A percentile compares a stretch with the other conserved stretches of the same genome.
These are phyloP conservation scores for Buphagus erythrorhynchus DNA, from an alignment of 2,797 vertebrate species.

Conservation along the genomic window DNA sequence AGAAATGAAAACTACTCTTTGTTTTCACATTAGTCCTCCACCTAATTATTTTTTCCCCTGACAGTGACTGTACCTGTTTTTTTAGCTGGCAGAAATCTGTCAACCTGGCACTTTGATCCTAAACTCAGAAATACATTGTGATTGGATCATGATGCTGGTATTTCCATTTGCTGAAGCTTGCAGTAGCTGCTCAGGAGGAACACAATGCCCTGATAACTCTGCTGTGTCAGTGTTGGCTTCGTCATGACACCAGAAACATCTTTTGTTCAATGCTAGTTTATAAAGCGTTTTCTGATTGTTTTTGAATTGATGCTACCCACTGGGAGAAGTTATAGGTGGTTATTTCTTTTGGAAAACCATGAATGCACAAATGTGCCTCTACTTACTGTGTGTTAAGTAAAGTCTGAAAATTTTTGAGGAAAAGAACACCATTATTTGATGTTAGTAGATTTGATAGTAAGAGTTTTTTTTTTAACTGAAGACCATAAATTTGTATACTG, in stretches of 20 bases:
- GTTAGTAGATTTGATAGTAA: background rate
- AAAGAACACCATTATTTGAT: background rate
- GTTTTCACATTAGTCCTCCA: background rate
- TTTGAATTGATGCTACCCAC: background rate
- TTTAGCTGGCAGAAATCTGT: background rate
- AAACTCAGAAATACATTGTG: background rate
- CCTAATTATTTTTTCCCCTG: background rate
- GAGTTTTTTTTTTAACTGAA: background rate
- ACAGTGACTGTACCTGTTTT: background rate
- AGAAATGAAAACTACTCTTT: background rate
- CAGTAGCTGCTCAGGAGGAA: slow-evolving; percentile 24
- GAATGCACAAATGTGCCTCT: background rate
- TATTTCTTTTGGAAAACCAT: slow-evolving; percentile 25
- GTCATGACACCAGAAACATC: slow-evolving; percentile 7
- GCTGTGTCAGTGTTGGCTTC: slow-evolving; percentile 10
- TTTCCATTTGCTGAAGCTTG: slow-evolving; percentile 8
- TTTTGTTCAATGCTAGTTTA: background rate
- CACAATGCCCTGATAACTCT: background rate
- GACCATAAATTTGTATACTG: background rate
- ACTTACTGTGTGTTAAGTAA: background rate
- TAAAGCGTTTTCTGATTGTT: slow-evolving; percentile 38
- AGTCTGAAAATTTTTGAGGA: background rate
- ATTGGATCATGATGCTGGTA: background rate
- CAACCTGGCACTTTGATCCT: background rate
- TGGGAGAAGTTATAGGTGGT: slow-evolving; percentile 8